Evolutionary conservation across 2,797 vertebrate genomes (phyloP).

Genomic region (Oreochromis mossambicus): DNA sequence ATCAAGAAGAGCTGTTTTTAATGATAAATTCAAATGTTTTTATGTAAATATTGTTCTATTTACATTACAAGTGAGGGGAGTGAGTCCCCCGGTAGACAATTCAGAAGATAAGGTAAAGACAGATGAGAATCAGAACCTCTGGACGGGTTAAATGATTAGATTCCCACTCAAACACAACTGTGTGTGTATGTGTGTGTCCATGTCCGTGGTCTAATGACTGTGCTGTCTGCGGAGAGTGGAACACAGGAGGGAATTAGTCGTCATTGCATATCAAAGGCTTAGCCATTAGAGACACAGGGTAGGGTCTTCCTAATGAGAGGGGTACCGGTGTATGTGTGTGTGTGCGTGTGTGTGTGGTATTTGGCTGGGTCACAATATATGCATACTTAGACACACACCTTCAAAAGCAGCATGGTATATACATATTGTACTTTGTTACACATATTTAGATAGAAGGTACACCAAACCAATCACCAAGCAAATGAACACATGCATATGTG

Average conservation of each 20-base stretch:
- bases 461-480: neutral
- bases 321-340: conserved; percentile 33
- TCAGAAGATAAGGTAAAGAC: conserved; percentile 63
- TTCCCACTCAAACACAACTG: conserved; percentile 25
- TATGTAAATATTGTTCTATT: conserved; percentile 77
- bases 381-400: conserved; percentile 21
- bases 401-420: neutral
- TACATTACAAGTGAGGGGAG: conserved; percentile 68
- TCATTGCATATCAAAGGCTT: conserved; percentile 80
- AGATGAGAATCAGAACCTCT: conserved; percentile 64
- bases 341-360: neutral
- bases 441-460: neutral
- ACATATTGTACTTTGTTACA: neutral
- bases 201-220: conserved; percentile 63
- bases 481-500: neutral
- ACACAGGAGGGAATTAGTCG: conserved; percentile 77
- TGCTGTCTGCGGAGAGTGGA: conserved; percentile 65
- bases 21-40: conserved; percentile 74
- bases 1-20: conserved; percentile 64
- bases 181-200: conserved; percentile 26
- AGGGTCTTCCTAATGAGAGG: conserved; percentile 72
- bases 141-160: conserved; percentile 72
- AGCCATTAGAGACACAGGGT: conserved; percentile 64
- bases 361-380: conserved; percentile 38
- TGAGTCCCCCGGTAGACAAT: conserved; percentile 58